A percentile compares a stretch with the other conserved stretches of the same genome.
Conservation (phyloP, 2,888 invertebrate genomes). For the Andrena haemorrhoa region DNA sequence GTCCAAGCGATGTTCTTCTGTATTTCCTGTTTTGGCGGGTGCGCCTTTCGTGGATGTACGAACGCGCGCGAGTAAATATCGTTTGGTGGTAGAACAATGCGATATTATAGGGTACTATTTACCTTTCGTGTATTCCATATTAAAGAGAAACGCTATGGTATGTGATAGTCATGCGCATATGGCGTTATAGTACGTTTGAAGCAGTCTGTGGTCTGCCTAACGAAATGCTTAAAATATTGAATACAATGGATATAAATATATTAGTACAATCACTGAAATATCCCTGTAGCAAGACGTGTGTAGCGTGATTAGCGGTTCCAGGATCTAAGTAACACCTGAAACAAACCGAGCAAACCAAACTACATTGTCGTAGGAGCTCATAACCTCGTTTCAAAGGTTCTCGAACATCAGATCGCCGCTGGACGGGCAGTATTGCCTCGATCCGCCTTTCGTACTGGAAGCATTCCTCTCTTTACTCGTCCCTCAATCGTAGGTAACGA, state of each 20-base stretch:
- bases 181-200: no score
- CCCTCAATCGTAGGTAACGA: conserved; percentile 68
- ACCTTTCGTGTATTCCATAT: not conserved
- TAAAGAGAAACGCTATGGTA: not conserved
- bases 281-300: not conserved
- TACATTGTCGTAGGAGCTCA: conserved; percentile 2
- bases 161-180: no score
- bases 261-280: not conserved
- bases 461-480: conserved; percentile 62
- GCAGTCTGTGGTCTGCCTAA: no score
- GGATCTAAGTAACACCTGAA: not conserved
- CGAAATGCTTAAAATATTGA: not conserved
- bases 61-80: not conserved
- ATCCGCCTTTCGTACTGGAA: conserved; percentile 57
- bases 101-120: no score
- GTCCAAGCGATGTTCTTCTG: not conserved
- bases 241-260: conserved; percentile 2
- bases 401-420: conserved; percentile 26
- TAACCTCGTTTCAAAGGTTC: conserved; percentile 35
- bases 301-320: not conserved
- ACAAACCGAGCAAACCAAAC: not conserved
- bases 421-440: conserved; percentile 26
- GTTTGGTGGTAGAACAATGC: conserved; percentile 5
- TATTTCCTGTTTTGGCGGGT: conserved; percentile 21
- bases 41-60: conserved; percentile 1